Evolutionary conservation across 1,140 invertebrate genomes (phyloP), one percentile per base, ranked within the genome.

Genomic region (Cheumatopsyche charites): DNA sequence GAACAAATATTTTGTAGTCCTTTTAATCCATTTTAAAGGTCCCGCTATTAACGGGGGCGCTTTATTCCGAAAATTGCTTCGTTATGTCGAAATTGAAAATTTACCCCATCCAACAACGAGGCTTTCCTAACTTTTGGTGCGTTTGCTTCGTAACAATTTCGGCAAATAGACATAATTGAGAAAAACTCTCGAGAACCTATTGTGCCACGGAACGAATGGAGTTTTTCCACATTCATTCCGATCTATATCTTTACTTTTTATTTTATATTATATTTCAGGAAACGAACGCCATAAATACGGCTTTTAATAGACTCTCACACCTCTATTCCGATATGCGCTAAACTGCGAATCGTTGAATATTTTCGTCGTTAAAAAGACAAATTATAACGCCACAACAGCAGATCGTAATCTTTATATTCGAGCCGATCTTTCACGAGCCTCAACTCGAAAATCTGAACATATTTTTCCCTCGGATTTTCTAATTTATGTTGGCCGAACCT

Each of bases 301-400:
- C 29, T 36, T 36, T 36, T 36, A 4, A 36, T 4, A 36, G 21
- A 58, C 9, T 36, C 29, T 36, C 29, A 36, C 55, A 26, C 55
- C 23, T 58, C 25, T 25, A 13, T 25, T 25, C 23, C 21, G 19
- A 3, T 36, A 36, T 9, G 9, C 29, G 29, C n/a, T 12, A 58
- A 19, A 58, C 21, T 9, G 9, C 9, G 9, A 9, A 36, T 23
- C 23, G 55, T 58, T 58, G 55, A 58, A 58, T 58, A 58, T 58
- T 58, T 58, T 58, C 55, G 23, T 58, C 55, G 55, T 58, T 58
- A 58, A 58, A 23, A 58, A 58, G 55, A 58, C 55, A 58, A 58
- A 58, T 58, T 58, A 58, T 58, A 17, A 36, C 9, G 21, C 55
- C 12, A 58, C 19, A 58, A 19, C 7, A 25, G 55, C 21, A 58